A percentile compares a stretch with the other conserved stretches of the same genome.
phyloP scores from a whole-genome alignment of 2,113 vertebrate genomes.

The Nematolebias whitei region DNA sequence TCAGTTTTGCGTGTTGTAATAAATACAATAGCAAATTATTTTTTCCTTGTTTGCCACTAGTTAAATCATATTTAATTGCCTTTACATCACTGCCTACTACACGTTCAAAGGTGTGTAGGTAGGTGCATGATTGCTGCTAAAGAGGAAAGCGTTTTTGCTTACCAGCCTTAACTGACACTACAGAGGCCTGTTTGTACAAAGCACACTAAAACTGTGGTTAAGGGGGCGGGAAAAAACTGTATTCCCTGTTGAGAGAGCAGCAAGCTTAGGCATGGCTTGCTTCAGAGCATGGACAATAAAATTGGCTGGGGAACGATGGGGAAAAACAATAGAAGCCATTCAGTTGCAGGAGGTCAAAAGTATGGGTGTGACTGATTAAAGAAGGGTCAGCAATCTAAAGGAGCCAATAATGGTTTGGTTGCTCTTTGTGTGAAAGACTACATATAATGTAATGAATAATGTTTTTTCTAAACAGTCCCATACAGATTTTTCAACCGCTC shows the following conservation, averaged over 20 bases:
- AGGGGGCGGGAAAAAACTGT: conserved; percentile 39
- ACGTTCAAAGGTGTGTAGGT: conserved; percentile 33
- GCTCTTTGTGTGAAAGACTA: conserved; percentile 67
- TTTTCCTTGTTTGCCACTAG: neutral
- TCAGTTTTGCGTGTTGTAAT: neutral
- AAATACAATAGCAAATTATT: neutral
- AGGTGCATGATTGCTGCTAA: conserved; percentile 27
- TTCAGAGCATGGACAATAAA: conserved; percentile 68
- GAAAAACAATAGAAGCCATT: conserved; percentile 71
- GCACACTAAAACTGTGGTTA: conserved; percentile 55
- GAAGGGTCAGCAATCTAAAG: conserved; percentile 60
- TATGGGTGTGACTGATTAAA: conserved; percentile 79
- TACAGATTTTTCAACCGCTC: conserved; percentile 46
- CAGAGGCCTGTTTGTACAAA: conserved; percentile 57
- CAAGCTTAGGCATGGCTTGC: conserved; percentile 69
- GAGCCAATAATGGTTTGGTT: conserved; percentile 66
- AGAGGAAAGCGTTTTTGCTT: conserved; percentile 50
- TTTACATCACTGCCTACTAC: conserved; percentile 45
- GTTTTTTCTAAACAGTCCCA: neutral
- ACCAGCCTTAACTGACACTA: conserved; percentile 38
- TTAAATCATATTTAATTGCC: conserved; percentile 25
- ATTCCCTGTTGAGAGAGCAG: conserved; percentile 45
- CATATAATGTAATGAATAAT: conserved; percentile 83
- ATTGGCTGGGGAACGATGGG: conserved; percentile 46
- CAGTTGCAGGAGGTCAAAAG: conserved; percentile 68